Evolutionary conservation across 2,888 invertebrate species (phyloP).

Genomic region (Drosophila koepferae): DNA sequence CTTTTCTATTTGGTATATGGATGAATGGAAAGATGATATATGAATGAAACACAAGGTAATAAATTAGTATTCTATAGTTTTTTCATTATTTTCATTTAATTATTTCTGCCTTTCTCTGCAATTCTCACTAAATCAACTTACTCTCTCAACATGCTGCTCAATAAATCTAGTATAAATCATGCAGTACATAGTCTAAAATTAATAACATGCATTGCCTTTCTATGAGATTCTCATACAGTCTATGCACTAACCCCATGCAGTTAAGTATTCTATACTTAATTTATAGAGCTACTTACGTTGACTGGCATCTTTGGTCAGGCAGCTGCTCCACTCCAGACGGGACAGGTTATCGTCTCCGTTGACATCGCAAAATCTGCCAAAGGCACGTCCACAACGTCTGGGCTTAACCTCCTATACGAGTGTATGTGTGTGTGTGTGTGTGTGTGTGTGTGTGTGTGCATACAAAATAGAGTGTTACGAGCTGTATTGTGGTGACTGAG

Average conservation of each 20-base stretch:
- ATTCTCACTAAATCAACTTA: background rate
- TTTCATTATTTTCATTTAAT: background rate
- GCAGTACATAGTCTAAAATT: background rate
- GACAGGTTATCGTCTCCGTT: slow-evolving; percentile 92
- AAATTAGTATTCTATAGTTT: background rate
- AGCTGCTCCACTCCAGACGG: slow-evolving; percentile 93
- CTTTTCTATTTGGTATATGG: background rate
- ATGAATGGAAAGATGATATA: background rate
- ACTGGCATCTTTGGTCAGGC: slow-evolving; percentile 92
- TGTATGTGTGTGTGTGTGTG: slow-evolving; percentile 10
- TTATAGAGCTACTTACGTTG: slow-evolving; percentile 89
- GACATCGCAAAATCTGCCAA: slow-evolving; percentile 94
- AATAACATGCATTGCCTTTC: slow-evolving; percentile 8
- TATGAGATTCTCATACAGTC: background rate
- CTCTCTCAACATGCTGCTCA: background rate
- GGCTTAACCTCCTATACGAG: slow-evolving; percentile 90
- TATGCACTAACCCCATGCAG: background rate
- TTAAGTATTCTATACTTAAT: slow-evolving; percentile 1
- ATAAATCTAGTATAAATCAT: background rate
- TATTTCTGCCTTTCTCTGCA: background rate
- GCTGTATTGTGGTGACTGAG: slow-evolving; percentile 20
- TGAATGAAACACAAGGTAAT: background rate
- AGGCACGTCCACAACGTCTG: slow-evolving; percentile 94
- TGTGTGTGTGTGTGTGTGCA: slow-evolving; percentile 33
- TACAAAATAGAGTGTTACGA: slow-evolving; percentile 42